These are phyloP conservation scores for Dichetophora obliterata DNA, from an alignment of 2,888 invertebrate species.

Conservation along the genomic window DNA sequence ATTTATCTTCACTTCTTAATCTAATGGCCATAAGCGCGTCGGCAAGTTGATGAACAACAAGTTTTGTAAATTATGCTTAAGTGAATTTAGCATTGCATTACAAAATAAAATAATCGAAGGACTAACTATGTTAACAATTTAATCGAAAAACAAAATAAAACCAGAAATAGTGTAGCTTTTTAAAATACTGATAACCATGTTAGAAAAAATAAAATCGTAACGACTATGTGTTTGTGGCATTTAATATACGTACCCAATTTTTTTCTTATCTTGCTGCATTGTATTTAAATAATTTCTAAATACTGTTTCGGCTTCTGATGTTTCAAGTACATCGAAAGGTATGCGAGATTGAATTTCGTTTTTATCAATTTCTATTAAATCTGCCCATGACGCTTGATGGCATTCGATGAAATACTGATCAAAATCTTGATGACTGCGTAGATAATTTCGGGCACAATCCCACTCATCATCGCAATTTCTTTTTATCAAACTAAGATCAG, in stretches of 20 bases:
- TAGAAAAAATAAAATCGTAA: too few species aligned
- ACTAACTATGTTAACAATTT: too few species aligned
- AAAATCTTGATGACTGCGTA: conserved; percentile 93
- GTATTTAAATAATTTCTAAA: conserved; percentile 93
- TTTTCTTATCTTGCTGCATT: conserved; percentile 91
- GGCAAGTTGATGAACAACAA: too few species aligned
- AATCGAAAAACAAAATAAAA: too few species aligned
- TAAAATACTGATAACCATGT: too few species aligned
- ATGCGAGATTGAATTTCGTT: conserved; percentile 80
- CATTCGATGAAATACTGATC: conserved; percentile 91
- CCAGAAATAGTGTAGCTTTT: too few species aligned
- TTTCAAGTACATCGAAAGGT: conserved; percentile 92
- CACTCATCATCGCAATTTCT: conserved; percentile 80
- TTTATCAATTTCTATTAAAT: conserved; percentile 76
- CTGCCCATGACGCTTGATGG: conserved; percentile 83
- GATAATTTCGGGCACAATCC: conserved; percentile 86
- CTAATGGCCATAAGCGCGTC: too few species aligned
- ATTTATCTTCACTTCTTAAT: too few species aligned
- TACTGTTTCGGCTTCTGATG: conserved; percentile 91
- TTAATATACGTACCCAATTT: conserved; percentile 81
- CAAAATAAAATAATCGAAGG: too few species aligned
- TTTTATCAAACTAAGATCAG: conserved; percentile 79
- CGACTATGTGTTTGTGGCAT: too few species aligned
- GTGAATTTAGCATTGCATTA: too few species aligned
- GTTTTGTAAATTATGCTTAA: too few species aligned